Evolutionary conservation across 2,797 vertebrate species (phyloP), one percentile per base, ranked within the genome.

Genomic region (Adelosebastes latens): DNA sequence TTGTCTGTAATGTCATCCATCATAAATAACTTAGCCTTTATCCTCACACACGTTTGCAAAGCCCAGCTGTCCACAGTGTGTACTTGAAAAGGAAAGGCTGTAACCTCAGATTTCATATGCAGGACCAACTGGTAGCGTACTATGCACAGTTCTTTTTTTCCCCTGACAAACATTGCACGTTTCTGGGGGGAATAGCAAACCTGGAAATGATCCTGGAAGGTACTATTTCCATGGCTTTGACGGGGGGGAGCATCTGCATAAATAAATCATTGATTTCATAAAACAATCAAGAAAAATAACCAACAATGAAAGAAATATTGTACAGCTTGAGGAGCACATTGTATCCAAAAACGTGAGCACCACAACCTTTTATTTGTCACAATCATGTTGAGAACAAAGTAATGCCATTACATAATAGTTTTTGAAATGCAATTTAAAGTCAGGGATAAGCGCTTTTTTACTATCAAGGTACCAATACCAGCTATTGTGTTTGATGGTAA

Each of bases 301-400:
- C 58, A 87, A 85, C 68, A 58, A 80, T 79, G 87, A 88, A 81
- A 81, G 49, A 88, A 90, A 83, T 79, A 71, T 88, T 89, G 84
- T 87, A 91, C 81, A 93, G 93, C 92, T 95, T 94, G 92, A 93
- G 84, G 94, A 95, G 93, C 94, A 95, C 94, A 93, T 94, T 92
- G 84, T 89, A 86, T 87, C 34, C 29, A 81, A 88, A 86, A 87
- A 82, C 3, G 52, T 82, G 85, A 88, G 85, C 84, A 87, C 83
- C 81, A 75, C 80, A 84, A 80, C 59, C 87, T 88, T 65, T 83
- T 83, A 72, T 81, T 82, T 61, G 77, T 69, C 81, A 77, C 55
- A 84, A 77, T 87, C 67, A 80, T 72, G 59, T 87, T 88, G 78
- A 88, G 79, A 84, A 90, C 78, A 82, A 87, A 82, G 88, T 75